These are phyloP conservation scores for Drosophila emarginata DNA, from an alignment of 2,888 invertebrate species.

Conservation along the genomic window DNA sequence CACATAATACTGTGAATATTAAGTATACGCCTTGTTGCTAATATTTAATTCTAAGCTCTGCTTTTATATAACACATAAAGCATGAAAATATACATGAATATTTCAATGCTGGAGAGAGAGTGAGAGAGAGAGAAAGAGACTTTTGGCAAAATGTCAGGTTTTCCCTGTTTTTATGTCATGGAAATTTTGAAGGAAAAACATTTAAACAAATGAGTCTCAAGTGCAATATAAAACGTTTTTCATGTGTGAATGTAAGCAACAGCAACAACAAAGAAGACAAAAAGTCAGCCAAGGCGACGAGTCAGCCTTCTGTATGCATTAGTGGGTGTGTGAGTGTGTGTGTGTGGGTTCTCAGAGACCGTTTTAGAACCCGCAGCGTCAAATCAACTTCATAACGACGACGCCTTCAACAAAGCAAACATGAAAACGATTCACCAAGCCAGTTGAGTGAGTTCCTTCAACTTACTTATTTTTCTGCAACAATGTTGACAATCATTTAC, in stretches of 20 bases:
- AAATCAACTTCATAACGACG: constrained; percentile 60
- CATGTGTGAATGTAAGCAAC: constrained; percentile 39
- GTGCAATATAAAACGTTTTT: constrained; percentile 66
- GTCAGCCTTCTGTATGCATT: background rate
- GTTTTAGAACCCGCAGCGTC: constrained; percentile 41
- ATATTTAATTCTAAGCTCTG: constrained; percentile 11
- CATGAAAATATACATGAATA: background rate
- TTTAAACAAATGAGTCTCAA: constrained; percentile 64
- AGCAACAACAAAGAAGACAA: constrained; percentile 25
- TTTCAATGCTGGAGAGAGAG: background rate
- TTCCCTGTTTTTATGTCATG: constrained; percentile 15
- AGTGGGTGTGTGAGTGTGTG: constrained; percentile 2
- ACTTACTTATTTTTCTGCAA: constrained; percentile 31
- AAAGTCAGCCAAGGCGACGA: constrained; percentile 31
- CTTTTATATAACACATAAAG: background rate
- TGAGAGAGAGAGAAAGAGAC: background rate
- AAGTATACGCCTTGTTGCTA: constrained; percentile 29
- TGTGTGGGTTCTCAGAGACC: constrained; percentile 13
- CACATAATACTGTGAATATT: background rate
- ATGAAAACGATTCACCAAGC: background rate
- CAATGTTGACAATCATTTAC: constrained; percentile 7
- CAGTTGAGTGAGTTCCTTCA: constrained; percentile 48
- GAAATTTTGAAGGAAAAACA: constrained; percentile 38
- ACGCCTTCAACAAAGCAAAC: constrained; percentile 48
- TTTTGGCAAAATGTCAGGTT: background rate